Percentiles rank a stretch among this genome's conserved stretches.
Evolutionary conservation across 2,888 invertebrate genomes (phyloP).

Genomic region (Eucriotettix oculatus): DNA sequence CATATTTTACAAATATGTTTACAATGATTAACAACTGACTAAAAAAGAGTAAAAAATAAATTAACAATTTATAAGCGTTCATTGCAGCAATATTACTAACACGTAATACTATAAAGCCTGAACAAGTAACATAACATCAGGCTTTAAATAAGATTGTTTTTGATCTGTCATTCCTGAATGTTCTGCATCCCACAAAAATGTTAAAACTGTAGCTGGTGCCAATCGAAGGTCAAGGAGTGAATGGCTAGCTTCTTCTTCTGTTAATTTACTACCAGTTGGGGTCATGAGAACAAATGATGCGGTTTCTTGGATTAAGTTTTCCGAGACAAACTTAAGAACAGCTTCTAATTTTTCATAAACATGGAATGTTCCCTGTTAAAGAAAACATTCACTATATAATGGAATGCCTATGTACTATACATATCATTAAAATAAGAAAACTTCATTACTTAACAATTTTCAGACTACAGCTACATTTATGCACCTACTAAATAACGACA

Average conservation of each 20-base stretch:
- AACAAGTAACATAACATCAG: conserved; percentile 56
- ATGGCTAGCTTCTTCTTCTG: conserved; percentile 46
- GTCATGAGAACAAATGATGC: conserved; percentile 53
- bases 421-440: neutral
- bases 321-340: conserved; percentile 63
- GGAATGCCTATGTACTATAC: neutral
- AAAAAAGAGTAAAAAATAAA: too few relatives aligned
- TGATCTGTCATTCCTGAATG: conserved; percentile 35
- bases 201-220: conserved; percentile 67
- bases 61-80: too few relatives aligned
- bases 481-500: too few relatives aligned
- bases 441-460: too few relatives aligned
- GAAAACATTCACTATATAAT: neutral
- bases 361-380: conserved; percentile 68
- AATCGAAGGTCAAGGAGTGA: conserved; percentile 62
- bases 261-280: conserved; percentile 47
- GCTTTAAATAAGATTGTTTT: conserved; percentile 41
- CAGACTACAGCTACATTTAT: too few relatives aligned
- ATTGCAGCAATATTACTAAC: too few relatives aligned
- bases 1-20: too few relatives aligned
- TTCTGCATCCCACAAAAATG: conserved; percentile 47
- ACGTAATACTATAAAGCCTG: conserved; percentile 21
- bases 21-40: too few relatives aligned
- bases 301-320: conserved; percentile 50
- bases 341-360: conserved; percentile 61